Evolutionary conservation across 2,888 invertebrate genomes (phyloP).

Genomic region (Homarus gammarus): DNA sequence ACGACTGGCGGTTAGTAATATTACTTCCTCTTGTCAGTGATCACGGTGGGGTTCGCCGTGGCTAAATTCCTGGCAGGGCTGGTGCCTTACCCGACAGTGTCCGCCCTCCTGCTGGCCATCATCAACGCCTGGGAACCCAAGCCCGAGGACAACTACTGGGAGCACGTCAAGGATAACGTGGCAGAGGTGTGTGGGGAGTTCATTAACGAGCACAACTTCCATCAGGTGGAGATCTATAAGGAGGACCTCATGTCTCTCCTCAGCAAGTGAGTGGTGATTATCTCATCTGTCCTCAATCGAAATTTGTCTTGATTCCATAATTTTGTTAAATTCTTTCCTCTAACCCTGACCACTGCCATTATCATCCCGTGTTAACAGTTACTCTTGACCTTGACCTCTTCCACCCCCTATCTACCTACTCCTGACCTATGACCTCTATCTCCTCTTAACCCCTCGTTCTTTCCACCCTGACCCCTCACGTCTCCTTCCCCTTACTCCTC

Average conservation of each 20-base stretch:
- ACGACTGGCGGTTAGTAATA: not conserved
- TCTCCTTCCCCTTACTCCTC: too few species aligned
- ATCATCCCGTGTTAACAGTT: too few species aligned
- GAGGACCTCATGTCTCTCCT: slow-evolving; percentile 58
- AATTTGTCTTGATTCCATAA: too few species aligned
- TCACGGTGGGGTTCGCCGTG: slow-evolving; percentile 65
- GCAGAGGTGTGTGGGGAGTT: slow-evolving; percentile 63
- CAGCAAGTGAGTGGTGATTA: slow-evolving; percentile 39
- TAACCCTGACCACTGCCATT: too few species aligned
- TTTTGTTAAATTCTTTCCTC: too few species aligned
- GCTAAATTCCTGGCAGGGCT: slow-evolving; percentile 68
- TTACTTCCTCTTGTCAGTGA: slow-evolving; percentile 27
- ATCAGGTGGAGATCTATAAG: slow-evolving; percentile 71
- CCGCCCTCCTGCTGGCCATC: slow-evolving; percentile 62
- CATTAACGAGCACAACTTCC: slow-evolving; percentile 70
- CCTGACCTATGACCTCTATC: not conserved
- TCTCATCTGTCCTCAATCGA: too few species aligned
- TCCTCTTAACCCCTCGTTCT: too few species aligned
- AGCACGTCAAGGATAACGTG: slow-evolving; percentile 69
- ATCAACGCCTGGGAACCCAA: slow-evolving; percentile 71
- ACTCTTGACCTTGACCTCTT: too few species aligned
- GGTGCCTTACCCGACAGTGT: slow-evolving; percentile 67
- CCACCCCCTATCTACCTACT: too few species aligned
- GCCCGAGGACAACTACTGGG: slow-evolving; percentile 73
- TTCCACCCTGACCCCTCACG: too few species aligned